Conservation (phyloP, 2,797 vertebrate species). For the Melanotaenia parkinsoni region DNA sequence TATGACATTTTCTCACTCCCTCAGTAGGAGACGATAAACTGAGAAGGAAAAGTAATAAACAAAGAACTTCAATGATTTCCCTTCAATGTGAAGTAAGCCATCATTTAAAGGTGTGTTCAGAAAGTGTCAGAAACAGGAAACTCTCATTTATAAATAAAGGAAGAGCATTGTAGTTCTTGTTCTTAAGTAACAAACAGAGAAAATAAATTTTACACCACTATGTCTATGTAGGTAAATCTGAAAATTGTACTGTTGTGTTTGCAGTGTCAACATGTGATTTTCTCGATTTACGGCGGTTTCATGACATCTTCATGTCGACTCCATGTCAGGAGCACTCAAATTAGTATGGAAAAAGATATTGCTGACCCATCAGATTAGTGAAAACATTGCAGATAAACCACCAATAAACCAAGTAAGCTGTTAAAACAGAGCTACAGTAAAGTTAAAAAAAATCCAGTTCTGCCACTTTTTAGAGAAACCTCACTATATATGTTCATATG, state of each 20-base stretch:
- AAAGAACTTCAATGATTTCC: neutral
- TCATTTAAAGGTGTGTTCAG: slow-evolving; percentile 12
- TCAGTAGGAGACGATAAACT: slow-evolving; percentile 1
- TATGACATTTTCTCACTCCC: slow-evolving; percentile 15
- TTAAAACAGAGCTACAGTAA: neutral
- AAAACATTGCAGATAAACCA: neutral
- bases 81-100: neutral
- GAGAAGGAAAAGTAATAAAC: slow-evolving; percentile 15
- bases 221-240: no score
- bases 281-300: neutral
- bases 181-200: no score
- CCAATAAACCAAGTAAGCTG: neutral
- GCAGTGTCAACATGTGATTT: neutral
- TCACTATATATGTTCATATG: neutral
- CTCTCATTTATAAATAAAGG: neutral
- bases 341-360: neutral
- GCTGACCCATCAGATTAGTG: neutral
- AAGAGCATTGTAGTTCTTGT: neutral
- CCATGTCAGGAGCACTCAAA: neutral
- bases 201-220: no score
- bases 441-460: neutral
- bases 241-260: no score
- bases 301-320: neutral
- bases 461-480: neutral
- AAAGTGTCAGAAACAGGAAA: slow-evolving; percentile 17